A percentile compares a stretch with the other conserved stretches of the same genome.
Evolutionary conservation across 2,113 vertebrate species (phyloP).

Genomic region (Excalfactoria chinensis): DNA sequence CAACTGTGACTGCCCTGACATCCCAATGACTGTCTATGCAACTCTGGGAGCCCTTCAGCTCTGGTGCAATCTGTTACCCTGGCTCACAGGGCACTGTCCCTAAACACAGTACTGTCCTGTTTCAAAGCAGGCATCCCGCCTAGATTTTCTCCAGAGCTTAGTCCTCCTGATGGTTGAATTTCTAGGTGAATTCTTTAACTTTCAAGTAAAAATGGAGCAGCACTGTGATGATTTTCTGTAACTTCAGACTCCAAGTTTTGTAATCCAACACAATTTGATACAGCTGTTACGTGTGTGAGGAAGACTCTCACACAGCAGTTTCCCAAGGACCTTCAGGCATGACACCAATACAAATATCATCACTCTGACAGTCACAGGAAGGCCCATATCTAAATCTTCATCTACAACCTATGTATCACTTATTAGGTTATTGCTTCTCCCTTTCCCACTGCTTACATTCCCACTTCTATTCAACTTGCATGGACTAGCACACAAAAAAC

Average conservation of each 20-base stretch:
- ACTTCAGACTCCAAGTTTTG: not conserved
- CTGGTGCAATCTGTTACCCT: not conserved
- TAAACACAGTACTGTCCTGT: not conserved
- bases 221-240: not conserved
- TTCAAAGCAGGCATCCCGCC: not conserved
- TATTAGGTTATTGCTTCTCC: not conserved
- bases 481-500: rapidly evolving
- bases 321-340: not conserved
- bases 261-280: not conserved
- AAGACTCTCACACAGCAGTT: not conserved
- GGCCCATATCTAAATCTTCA: not conserved
- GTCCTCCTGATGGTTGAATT: not conserved
- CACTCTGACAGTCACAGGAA: not conserved
- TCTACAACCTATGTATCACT: not conserved
- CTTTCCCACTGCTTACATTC: not conserved
- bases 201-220: not conserved
- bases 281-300: not conserved
- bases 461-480: not conserved
- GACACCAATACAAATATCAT: not conserved
- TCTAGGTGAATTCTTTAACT: not conserved
- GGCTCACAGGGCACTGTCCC: not conserved
- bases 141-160: not conserved
- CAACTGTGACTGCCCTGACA: not conserved
- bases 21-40: too few relatives aligned
- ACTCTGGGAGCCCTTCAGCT: not conserved